Evolutionary conservation across 1,140 invertebrate species (phyloP), one percentile per base, ranked within the genome.

Genomic region (Argopecten irradians): DNA sequence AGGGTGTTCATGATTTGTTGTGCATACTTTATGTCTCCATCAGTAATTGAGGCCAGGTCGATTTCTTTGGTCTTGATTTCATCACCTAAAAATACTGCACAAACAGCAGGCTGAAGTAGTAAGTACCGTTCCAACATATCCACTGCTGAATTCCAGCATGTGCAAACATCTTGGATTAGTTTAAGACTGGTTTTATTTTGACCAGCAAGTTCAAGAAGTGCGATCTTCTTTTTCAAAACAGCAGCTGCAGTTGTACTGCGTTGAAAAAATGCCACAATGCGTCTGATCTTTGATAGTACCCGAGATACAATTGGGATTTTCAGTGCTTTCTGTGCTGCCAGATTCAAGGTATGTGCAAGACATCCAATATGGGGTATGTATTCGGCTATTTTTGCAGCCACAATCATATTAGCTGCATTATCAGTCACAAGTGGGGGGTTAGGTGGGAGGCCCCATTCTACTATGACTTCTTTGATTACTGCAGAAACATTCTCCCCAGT

Each of bases 281-380:
- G n/a, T 19, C 86, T 0, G 0, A 91, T 87, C 33, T 41, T 87
- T 22, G 32, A 88, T 16, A 89, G n/a, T 16, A 87, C 28, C 71
- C 86, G 82, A 9, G 36, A n/a, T 16, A 91, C 35, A 13, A 32
- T 0, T 19, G 36, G 16, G 16, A 89, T 14, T 13, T 89, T 82
- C 19, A 89, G 8, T 41, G n/a, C 87, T 46, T 34, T 86, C n/a
- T 85, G 82, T 22, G 43, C 46, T 19, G 86, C 88, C 14, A 91
- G 39, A 43, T 91, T 88, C 14, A 91, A 14, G 2, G 84, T 89
- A 39, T 91, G 88, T n/a, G 88, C 87, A 86, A 89, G 88, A 33
- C 87, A 91, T 19, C 82, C 82, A 13, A 91, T 82, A 82, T 89
- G 90, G 14, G 84, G 33, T 11, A 5, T 28, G 14, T 89, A 87